Percentiles rank a stretch among this genome's conserved stretches.
Evolutionary conservation across 2,888 invertebrate genomes (phyloP).

Genomic region (Epirrhoe alternata): DNA sequence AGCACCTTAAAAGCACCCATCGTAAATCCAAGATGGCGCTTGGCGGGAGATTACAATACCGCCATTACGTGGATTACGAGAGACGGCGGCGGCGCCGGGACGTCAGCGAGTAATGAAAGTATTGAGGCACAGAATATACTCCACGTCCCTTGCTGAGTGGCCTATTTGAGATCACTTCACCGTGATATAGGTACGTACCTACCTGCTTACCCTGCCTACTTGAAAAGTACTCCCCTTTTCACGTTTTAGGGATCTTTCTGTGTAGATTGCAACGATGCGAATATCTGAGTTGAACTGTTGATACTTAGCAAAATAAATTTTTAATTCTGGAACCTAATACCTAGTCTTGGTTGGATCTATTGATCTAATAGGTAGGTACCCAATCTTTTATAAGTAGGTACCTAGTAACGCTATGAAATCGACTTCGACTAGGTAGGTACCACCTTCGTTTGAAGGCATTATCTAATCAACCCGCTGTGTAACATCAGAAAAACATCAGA

Average conservation of each 20-base stretch:
- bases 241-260: neutral
- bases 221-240: neutral
- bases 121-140: conserved; percentile 34
- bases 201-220: conserved; percentile 2
- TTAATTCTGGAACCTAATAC: too few relatives aligned
- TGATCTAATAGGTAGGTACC: too few relatives aligned
- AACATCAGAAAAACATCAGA: too few relatives aligned
- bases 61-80: conserved; percentile 54
- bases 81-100: conserved; percentile 28
- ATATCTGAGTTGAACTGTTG: neutral
- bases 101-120: conserved; percentile 42
- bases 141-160: conserved; percentile 23
- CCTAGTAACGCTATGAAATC: too few relatives aligned
- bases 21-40: conserved; percentile 46
- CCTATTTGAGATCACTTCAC: conserved; percentile 35
- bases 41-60: conserved; percentile 48
- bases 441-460: too few relatives aligned
- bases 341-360: too few relatives aligned
- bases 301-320: neutral
- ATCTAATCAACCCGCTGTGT: too few relatives aligned
- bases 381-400: too few relatives aligned
- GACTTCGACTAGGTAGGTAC: too few relatives aligned
- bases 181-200: conserved; percentile 14
- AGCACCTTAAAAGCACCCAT: too few relatives aligned
- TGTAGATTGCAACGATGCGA: too few relatives aligned